Percentiles rank a stretch among this genome's conserved stretches.
phyloP scores from a whole-genome alignment of 2,888 invertebrate genomes.

The Periphyllus acericola region DNA sequence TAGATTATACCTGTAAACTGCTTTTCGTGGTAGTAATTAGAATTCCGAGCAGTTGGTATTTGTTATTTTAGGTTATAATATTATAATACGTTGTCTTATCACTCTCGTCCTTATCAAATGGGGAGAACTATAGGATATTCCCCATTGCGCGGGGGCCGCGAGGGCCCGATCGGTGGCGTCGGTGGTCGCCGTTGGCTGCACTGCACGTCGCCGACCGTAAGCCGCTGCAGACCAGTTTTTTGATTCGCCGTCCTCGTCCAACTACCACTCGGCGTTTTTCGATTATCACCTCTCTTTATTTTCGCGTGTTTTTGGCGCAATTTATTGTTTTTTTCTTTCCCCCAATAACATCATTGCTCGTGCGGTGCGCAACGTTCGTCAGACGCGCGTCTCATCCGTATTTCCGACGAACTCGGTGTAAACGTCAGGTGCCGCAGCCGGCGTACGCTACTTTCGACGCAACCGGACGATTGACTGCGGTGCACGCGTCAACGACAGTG shows the following conservation, averaged over 20 bases:
- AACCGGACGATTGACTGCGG: neutral
- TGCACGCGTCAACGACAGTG: neutral
- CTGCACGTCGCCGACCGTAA: neutral
- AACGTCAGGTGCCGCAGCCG: neutral
- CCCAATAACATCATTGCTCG: neutral
- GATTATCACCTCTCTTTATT: constrained; percentile 42
- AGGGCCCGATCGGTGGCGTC: too few relatives aligned
- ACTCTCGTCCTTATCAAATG: too few relatives aligned
- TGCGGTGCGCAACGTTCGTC: neutral
- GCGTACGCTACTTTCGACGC: neutral
- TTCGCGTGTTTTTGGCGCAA: constrained; percentile 56
- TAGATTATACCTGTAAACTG: too few relatives aligned
- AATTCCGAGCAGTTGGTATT: too few relatives aligned
- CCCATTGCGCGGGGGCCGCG: too few relatives aligned
- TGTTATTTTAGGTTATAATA: too few relatives aligned
- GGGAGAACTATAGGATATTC: too few relatives aligned
- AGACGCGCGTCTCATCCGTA: neutral
- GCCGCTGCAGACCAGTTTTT: neutral
- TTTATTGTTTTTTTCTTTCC: constrained; percentile 49
- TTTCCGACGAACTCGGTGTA: neutral
- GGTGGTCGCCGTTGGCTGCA: constrained; percentile 21
- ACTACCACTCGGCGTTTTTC: constrained; percentile 17
- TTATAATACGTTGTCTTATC: too few relatives aligned
- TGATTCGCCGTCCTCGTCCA: constrained; percentile 29
- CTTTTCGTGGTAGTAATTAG: too few relatives aligned